Conservation (phyloP, 92 coral and sea anemone genomes). For the Paramuricea clavata region DNA sequence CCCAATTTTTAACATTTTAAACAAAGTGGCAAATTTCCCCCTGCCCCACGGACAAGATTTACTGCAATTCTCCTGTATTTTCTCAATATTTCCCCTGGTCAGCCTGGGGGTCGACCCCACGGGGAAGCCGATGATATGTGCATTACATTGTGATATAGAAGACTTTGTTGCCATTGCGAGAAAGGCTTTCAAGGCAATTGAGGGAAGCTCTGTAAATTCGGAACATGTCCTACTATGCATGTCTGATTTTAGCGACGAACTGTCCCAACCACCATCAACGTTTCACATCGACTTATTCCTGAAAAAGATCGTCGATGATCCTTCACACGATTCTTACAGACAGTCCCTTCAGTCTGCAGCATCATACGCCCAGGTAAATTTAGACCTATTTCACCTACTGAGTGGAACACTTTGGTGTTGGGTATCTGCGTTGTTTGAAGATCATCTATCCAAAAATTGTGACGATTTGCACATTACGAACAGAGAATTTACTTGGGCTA, state of each 20-base stretch:
- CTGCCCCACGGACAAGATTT: no score
- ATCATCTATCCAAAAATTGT: slow-evolving; percentile 5
- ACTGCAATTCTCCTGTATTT: no score
- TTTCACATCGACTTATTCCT: background rate
- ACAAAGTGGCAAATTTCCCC: no score
- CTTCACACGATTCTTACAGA: slow-evolving; percentile 6
- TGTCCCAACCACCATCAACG: slow-evolving; percentile 2
- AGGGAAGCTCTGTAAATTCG: background rate
- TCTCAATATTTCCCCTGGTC: no score
- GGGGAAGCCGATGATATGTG: no score
- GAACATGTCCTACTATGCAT: slow-evolving; percentile 22
- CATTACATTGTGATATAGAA: no score
- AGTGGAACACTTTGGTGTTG: background rate
- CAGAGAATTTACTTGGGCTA: background rate
- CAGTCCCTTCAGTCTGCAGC: slow-evolving; percentile 20
- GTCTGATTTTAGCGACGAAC: slow-evolving; percentile 18
- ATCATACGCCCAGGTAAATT: background rate
- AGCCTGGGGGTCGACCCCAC: no score
- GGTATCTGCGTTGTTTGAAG: background rate
- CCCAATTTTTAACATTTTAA: no score
- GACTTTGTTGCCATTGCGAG: background rate
- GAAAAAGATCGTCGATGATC: background rate
- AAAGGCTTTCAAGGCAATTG: background rate
- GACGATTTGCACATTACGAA: background rate
- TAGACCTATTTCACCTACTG: slow-evolving; percentile 1